Base-by-base conservation (phyloP, 2,797 vertebrate species). In the Eospalax fontanierii region DNA sequence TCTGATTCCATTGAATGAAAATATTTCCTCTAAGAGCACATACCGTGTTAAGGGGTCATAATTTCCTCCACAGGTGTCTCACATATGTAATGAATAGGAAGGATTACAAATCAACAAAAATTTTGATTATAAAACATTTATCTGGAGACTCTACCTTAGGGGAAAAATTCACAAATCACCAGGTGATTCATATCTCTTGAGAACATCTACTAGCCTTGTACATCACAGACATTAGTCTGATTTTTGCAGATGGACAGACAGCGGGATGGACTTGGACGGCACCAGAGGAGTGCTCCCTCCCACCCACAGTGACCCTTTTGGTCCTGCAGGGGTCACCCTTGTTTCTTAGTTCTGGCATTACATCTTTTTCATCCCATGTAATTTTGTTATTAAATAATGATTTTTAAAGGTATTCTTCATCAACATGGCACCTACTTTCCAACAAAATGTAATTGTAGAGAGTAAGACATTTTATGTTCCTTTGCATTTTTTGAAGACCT, bases 321-420 rank as follows among this genome's bases (percentile, higher is more conserved):
- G 15, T 57, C 1, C 22, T 14, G 74, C 35, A 26, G 28, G 66
- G 24, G 46, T 61, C n/a, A 38, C 8, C 30, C 35, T 80, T 24
- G 70, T 33, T 78, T 79, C 63, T 24, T 18, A 65, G 15, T n/a
- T 87, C 91, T 59, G 38, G 30, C 22, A 70, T 70, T 43, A 87
- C 15, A 70, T 75, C 70, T 38, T 91, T 80, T 90, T 75, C 19
- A 40, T 46, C 5, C n/a, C 38, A n/a, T 86, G 10, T 35, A 78
- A 92, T 75, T 94, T 82, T 90, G 4, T 65, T 82, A 79, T 59
- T 92, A 96, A 93, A 74, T 89, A 86, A 66, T 21, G 9, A 82
- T 57, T 40, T 6, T 38, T n/a, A 91, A 70, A n/a, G 66, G 4
- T 30, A 68, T 78, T 81, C 33, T 61, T 85, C 19, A 22, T 74